A percentile compares a stretch with the other conserved stretches of the same genome.
Evolutionary conservation across 2,113 vertebrate species (phyloP).

Genomic region (Semnornis frantzii): DNA sequence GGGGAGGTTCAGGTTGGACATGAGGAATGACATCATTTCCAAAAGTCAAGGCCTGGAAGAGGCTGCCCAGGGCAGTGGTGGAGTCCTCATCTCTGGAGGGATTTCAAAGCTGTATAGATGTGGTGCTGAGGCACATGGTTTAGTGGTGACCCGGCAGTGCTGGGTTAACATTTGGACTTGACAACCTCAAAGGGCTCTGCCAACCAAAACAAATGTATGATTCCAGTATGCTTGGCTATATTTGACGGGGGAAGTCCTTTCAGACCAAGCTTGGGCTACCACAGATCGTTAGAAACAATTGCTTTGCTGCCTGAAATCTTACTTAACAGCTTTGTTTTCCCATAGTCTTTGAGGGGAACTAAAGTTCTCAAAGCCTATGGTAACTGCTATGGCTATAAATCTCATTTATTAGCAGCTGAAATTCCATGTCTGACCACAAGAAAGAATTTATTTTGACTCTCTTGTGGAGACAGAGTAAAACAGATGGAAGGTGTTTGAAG

Average conservation of each 20-base stretch:
- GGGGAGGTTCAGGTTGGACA: too few species aligned
- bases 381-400: constrained; percentile 16
- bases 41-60: too few species aligned
- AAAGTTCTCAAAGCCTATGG: neutral
- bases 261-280: neutral
- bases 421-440: neutral
- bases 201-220: too few species aligned
- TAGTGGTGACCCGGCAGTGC: too few species aligned
- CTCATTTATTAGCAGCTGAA: constrained; percentile 11
- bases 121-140: too few species aligned
- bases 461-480: neutral
- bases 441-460: neutral
- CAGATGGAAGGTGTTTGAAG: constrained; percentile 11
- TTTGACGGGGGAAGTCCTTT: neutral
- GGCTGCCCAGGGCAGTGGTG: too few species aligned
- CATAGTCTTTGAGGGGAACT: neutral
- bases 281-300: neutral
- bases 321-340: neutral
- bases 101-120: too few species aligned
- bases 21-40: too few species aligned
- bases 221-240: neutral
- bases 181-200: too few species aligned
- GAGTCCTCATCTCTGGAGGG: too few species aligned
- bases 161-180: too few species aligned
- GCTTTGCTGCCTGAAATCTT: neutral